Base-by-base conservation (phyloP, 2,888 invertebrate species). In the Caenorhabditis wallacei region DNA sequence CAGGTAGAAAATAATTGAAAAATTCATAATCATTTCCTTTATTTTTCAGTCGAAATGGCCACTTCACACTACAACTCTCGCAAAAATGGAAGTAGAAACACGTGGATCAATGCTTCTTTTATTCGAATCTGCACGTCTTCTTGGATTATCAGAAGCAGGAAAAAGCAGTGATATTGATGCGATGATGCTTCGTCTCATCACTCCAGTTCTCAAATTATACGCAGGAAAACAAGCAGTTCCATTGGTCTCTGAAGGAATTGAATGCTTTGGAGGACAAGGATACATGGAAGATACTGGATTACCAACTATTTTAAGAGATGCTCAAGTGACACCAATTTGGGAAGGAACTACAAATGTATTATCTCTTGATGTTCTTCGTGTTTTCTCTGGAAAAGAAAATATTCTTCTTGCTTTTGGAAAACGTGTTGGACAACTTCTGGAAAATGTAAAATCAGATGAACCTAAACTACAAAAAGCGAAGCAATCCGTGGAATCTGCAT, bases 341-440 rank as follows among this genome's bases (percentile, higher is more conserved):
- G 94, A 94, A 90, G 94, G 94, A 20, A 94, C 94, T 1, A 94
- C 94, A 8, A 94, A 94, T 88, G 93, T 94, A 46, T 90, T 94
- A 48, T 93, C 94, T 0, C 89, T 94, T 43, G 94, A 94, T 88
- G 93, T 94, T 4, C 91, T 94, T 7, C 90, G 94, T 68, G 93
- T 93, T 2, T 90, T 94, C 16, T 89, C 87, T 40, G 94, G 94
- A 1, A 89, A 92, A 48, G 93, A 93, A 7, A 90, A 92, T 78
- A 92, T 92, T 1, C 88, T 94, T 11, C 43, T 86, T 5, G 92
- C 92, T 0, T 92, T 92, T 63, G 82, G 89, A 10, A 82, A 90
- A 22, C 91, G 92, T 26, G 86, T 93, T 13, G 43, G 82, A 3
- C 74, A 82, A 51, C 59, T 88, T 46, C 56, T 88, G n/a, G 51